phyloP scores from a whole-genome alignment of 1,140 invertebrate species.

The Bombus confusus region DNA sequence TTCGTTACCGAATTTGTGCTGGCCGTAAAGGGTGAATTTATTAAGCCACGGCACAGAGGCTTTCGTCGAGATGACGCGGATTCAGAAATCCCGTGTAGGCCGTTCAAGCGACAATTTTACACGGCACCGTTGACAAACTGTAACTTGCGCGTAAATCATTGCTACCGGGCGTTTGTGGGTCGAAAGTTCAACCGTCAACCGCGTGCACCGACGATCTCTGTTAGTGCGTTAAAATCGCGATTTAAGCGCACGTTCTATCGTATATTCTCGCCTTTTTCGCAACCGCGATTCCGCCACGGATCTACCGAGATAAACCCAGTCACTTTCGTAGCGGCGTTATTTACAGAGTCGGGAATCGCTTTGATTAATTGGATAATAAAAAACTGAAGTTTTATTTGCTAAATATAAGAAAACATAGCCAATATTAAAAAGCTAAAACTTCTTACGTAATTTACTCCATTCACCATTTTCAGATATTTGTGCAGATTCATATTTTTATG shows the following conservation, averaged over 20 bases:
- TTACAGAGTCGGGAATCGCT: not conserved
- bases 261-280: constrained; percentile 1
- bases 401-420: not conserved
- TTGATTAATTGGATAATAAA: not conserved
- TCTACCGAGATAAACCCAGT: not conserved
- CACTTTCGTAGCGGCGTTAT: not conserved
- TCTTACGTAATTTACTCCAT: no score
- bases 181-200: constrained; percentile 31
- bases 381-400: not conserved
- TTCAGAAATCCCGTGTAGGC: not conserved
- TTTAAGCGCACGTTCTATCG: constrained; percentile 5
- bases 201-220: not conserved
- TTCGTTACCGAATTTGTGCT: constrained; percentile 11
- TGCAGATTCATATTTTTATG: no score
- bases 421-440: not conserved
- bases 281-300: not conserved
- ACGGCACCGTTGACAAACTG: constrained; percentile 16
- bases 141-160: constrained; percentile 18
- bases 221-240: not conserved
- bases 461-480: not conserved
- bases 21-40: constrained; percentile 26
- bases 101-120: not conserved
- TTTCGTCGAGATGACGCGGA: not conserved
- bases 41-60: constrained; percentile 3
- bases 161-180: constrained; percentile 24